Evolutionary conservation across 2,113 vertebrate species (phyloP).

Genomic region (Macaca mulatta): DNA sequence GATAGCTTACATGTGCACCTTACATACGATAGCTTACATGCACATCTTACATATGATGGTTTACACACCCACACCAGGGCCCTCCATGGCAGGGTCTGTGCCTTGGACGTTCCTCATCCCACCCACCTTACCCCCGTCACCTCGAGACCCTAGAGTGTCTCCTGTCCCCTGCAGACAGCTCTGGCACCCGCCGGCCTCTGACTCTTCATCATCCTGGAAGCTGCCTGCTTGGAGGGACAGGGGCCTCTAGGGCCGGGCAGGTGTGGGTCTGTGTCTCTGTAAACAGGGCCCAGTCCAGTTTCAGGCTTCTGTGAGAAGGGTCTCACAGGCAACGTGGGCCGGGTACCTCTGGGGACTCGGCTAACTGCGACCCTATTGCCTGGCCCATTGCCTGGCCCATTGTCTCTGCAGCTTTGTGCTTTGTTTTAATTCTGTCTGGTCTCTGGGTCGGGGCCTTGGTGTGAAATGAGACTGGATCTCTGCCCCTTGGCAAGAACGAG

Average conservation of each 20-base stretch:
- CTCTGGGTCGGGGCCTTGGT: neutral
- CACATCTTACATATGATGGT: too few relatives aligned
- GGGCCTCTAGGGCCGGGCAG: neutral
- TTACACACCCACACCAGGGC: neutral
- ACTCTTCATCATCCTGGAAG: neutral
- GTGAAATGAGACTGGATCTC: neutral
- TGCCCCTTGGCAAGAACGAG: neutral
- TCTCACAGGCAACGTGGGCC: rapidly evolving
- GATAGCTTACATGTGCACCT: too few relatives aligned
- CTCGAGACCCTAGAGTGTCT: rapidly evolving
- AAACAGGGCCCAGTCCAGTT: rapidly evolving
- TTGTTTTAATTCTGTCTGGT: neutral
- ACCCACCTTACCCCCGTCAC: rapidly evolving
- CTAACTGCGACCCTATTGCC: rapidly evolving
- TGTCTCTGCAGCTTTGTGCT: neutral
- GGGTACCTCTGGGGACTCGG: rapidly evolving
- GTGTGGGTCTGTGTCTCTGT: neutral
- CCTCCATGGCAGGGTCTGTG: neutral
- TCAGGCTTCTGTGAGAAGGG: neutral
- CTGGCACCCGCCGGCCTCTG: too few relatives aligned
- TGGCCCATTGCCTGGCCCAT: neutral
- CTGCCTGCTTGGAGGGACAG: neutral
- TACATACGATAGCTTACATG: too few relatives aligned
- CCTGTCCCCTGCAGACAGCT: neutral
- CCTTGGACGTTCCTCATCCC: neutral